Conservation (phyloP, 2,797 vertebrate species). For the Pseudomugil tenellus region DNA sequence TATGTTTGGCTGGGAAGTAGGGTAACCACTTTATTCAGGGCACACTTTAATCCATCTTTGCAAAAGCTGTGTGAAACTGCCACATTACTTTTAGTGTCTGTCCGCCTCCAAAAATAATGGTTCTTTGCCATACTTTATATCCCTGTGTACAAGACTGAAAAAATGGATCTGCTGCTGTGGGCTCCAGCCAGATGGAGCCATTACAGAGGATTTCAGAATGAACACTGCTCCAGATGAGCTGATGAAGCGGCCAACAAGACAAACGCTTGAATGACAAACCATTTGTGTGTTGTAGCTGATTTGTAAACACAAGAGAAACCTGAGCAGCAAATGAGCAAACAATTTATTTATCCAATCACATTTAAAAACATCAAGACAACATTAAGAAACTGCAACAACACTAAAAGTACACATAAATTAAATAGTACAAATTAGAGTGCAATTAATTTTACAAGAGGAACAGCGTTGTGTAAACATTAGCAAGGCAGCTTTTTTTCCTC, state of each 20-base stretch:
- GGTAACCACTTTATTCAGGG: neutral
- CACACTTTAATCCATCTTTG: slow-evolving; percentile 12
- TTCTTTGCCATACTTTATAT: slow-evolving; percentile 20
- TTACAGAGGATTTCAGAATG: slow-evolving; percentile 50
- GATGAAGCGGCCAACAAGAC: slow-evolving; percentile 38
- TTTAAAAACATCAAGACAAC: slow-evolving; percentile 39
- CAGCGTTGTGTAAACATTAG: slow-evolving; percentile 60
- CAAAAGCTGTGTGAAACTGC: slow-evolving; percentile 2
- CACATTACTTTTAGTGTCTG: slow-evolving; percentile 15
- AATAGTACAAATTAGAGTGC: slow-evolving; percentile 50
- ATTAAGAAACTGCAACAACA: slow-evolving; percentile 40
- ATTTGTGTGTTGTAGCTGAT: slow-evolving; percentile 18
- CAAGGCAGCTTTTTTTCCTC: slow-evolving; percentile 41
- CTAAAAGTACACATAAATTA: slow-evolving; percentile 55
- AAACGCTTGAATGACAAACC: slow-evolving; percentile 39
- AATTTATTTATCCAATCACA: slow-evolving; percentile 62
- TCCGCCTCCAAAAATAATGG: slow-evolving; percentile 34
- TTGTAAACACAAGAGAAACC: slow-evolving; percentile 33
- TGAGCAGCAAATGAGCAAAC: slow-evolving; percentile 27
- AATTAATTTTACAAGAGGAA: slow-evolving; percentile 46
- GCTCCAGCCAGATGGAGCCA: slow-evolving; percentile 56
- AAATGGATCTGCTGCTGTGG: slow-evolving; percentile 41
- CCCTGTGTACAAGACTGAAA: slow-evolving; percentile 27
- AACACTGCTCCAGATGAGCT: slow-evolving; percentile 45
- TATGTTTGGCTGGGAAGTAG: neutral